Evolutionary conservation across 2,113 vertebrate genomes (phyloP), one percentile per base, ranked within the genome.

Genomic region (Nicator chloris): DNA sequence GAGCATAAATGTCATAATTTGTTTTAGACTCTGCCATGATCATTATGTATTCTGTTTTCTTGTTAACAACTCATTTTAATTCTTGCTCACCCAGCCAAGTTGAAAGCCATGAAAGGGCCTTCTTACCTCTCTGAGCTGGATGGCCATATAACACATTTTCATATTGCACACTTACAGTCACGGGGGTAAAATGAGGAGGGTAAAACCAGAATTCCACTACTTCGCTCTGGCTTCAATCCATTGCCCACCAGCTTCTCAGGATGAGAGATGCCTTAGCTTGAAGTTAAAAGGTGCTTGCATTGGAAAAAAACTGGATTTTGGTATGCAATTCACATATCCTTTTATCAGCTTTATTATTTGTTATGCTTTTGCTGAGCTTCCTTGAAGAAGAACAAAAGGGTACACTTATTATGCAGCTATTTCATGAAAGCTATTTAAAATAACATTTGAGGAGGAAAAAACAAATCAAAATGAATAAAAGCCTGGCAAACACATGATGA

Each of bases 391-490:
- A 95, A 90, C 66, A 70, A 93, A 91, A 90, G 66, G 64, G 68
- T 51, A 95, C 59, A 65, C 65, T 82, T 59, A 92, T 66, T 92
- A 91, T 96, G 81, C 49, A 94, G 68, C 61, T 83, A 72, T 96
- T 90, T 92, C 83, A 31, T 86, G 90, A 93, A 91, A 91, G 50
- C 42, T 53, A 90, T 86, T 96, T 96, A 88, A 95, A 97, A 96
- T 88, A 96, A 88, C 92, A 87, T 92, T 95, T 94, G 33, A 91
- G 86, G 69, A 94, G 91, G 61, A 95, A 88, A 92, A 96, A 97
- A 84, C 81, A 86, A 95, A 97, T 96, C 82, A 96, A 94, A 97
- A 79, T 83, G 53, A 95, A 71, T 96, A 91, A 96, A 96, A 94
- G 90, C 86, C 45, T 87, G 37, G 88, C 49, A 97, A 97, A 82